Conservation (phyloP, 2,888 invertebrate species). For the Sericinus montela region DNA sequence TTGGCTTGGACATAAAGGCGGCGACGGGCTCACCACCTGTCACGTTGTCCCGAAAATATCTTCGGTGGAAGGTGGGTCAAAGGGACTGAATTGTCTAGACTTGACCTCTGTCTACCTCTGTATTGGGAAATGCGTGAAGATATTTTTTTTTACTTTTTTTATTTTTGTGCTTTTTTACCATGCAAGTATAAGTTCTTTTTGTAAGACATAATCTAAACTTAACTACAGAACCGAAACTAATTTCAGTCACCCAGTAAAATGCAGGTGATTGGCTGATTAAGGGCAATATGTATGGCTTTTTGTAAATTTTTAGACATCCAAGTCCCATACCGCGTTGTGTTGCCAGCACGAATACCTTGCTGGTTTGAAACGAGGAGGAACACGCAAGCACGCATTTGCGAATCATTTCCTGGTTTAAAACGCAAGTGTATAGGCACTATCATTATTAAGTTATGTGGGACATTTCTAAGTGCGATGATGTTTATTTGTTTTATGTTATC, state of each 20-base stretch:
- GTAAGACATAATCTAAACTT: too few relatives aligned
- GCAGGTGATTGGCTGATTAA: constrained; percentile 51
- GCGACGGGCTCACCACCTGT: too few relatives aligned
- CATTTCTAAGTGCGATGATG: background rate
- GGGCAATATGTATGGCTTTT: constrained; percentile 41
- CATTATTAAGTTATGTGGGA: background rate
- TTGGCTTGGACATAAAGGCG: too few relatives aligned
- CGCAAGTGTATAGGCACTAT: constrained; percentile 12
- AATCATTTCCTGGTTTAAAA: constrained; percentile 50
- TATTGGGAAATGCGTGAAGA: too few relatives aligned
- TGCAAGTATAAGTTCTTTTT: too few relatives aligned
- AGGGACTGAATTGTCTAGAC: too few relatives aligned
- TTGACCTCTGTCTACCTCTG: too few relatives aligned
- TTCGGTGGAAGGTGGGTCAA: too few relatives aligned
- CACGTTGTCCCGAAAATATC: too few relatives aligned
- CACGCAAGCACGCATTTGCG: constrained; percentile 52
- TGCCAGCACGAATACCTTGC: constrained; percentile 49
- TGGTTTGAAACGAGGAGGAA: constrained; percentile 35
- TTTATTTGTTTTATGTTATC: too few relatives aligned
- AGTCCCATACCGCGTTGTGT: constrained; percentile 44
- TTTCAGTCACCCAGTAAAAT: background rate
- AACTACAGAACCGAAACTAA: background rate
- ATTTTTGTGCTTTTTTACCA: too few relatives aligned
- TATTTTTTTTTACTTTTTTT: too few relatives aligned
- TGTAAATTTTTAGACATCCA: constrained; percentile 48